Conservation (phyloP, 2,888 invertebrate genomes). For the Drosophila merina region DNA sequence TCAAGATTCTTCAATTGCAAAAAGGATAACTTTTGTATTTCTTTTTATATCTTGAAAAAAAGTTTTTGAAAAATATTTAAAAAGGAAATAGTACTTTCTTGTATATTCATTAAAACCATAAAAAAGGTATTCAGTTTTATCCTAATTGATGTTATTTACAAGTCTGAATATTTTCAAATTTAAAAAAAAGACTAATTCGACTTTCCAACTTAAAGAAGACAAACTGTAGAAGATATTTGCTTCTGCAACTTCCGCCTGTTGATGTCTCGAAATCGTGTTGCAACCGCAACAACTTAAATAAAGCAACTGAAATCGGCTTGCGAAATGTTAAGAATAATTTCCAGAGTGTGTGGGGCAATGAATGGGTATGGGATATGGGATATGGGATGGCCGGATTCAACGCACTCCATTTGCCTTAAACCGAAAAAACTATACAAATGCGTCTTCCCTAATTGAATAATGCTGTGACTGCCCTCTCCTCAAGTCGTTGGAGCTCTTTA, state of each 20-base stretch:
- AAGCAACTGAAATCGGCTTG: conserved; percentile 35
- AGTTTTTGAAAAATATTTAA: too few species aligned
- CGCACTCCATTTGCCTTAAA: conserved; percentile 47
- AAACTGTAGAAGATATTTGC: conserved; percentile 18
- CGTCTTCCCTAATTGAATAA: conserved; percentile 71
- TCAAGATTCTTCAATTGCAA: neutral
- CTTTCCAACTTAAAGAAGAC: neutral
- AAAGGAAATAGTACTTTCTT: too few species aligned
- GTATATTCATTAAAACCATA: too few species aligned
- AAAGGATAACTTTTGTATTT: neutral
- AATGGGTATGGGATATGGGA: neutral
- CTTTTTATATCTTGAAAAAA: neutral
- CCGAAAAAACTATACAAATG: conserved; percentile 62
- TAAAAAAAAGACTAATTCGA: neutral
- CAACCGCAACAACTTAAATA: conserved; percentile 36
- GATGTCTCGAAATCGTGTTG: conserved; percentile 39
- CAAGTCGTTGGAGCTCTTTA: conserved; percentile 55
- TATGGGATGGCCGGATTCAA: conserved; percentile 14
- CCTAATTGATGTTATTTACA: too few species aligned
- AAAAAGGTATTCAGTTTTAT: too few species aligned
- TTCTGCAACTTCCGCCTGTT: conserved; percentile 41
- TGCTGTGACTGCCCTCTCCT: conserved; percentile 55
- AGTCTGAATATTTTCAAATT: too few species aligned
- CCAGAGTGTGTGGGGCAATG: conserved; percentile 11
- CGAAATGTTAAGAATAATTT: conserved; percentile 28